phyloP scores from a whole-genome alignment of 2,113 vertebrate genomes.

The Pitta sordida region DNA sequence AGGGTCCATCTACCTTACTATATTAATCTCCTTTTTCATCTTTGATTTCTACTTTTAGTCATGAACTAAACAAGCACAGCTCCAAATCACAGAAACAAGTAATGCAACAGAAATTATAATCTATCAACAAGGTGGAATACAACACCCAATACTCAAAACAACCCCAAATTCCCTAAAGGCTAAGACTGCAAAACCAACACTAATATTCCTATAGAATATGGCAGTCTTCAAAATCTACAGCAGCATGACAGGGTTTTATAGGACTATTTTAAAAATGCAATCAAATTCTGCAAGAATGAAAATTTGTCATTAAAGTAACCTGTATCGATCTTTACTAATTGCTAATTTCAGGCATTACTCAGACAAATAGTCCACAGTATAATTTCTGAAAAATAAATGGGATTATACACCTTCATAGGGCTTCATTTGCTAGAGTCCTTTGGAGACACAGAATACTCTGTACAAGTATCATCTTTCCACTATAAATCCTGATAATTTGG shows the following conservation, averaged over 20 bases:
- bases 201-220: not conserved
- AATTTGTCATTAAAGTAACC: not conserved
- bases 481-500: not conserved
- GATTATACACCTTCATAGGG: not conserved
- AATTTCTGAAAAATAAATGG: not conserved
- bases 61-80: not conserved
- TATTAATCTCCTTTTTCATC: not conserved
- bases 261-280: not conserved
- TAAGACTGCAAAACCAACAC: not conserved
- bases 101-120: not conserved
- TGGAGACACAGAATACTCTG: not conserved
- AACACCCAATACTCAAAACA: not conserved
- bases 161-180: not conserved
- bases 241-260: not conserved
- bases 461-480: not conserved
- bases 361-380: not conserved
- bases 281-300: not conserved
- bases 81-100: not conserved
- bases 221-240: not conserved
- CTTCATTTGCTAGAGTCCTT: not conserved
- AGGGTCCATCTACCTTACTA: not conserved
- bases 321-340: not conserved
- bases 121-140: not conserved
- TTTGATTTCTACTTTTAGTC: not conserved
- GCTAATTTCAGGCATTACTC: not conserved